A percentile compares a stretch with the other conserved stretches of the same genome.
phyloP scores from a whole-genome alignment of 2,797 vertebrate genomes.

The Lophotriccus pileatus region DNA sequence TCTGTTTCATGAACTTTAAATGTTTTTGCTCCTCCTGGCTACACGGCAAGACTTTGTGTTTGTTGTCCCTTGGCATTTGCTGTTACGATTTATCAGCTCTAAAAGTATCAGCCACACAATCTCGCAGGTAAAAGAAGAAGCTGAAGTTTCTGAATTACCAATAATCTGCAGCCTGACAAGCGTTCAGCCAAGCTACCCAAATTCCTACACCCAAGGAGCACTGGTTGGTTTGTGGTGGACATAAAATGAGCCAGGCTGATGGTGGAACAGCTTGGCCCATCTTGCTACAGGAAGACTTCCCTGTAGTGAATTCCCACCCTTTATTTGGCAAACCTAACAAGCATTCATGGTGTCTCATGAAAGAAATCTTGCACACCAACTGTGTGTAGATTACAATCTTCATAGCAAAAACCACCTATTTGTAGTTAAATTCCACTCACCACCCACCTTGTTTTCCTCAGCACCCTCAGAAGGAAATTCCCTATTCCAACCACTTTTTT shows the following conservation, averaged over 20 bases:
- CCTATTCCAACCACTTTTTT: neutral
- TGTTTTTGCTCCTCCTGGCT: neutral
- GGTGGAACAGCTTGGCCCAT: neutral
- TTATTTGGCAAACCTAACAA: neutral
- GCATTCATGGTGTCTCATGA: neutral
- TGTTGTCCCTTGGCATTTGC: neutral
- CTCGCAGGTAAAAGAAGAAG: neutral
- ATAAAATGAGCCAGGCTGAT: rapidly evolving
- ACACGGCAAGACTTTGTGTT: neutral
- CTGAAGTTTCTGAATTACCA: neutral
- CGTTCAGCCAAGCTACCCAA: neutral
- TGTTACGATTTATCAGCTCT: neutral
- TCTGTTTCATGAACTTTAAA: neutral
- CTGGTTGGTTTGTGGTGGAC: rapidly evolving
- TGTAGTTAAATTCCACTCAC: neutral
- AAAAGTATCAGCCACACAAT: neutral
- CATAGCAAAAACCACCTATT: neutral
- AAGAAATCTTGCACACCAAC: neutral
- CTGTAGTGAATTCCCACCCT: neutral
- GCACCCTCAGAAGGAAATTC: neutral
- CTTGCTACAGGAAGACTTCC: neutral
- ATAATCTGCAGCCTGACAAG: neutral
- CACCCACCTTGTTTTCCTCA: conserved; percentile 8
- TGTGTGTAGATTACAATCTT: neutral
- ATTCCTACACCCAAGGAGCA: neutral